Conservation (phyloP, 2,113 vertebrate species). For the Scolopax mira region DNA sequence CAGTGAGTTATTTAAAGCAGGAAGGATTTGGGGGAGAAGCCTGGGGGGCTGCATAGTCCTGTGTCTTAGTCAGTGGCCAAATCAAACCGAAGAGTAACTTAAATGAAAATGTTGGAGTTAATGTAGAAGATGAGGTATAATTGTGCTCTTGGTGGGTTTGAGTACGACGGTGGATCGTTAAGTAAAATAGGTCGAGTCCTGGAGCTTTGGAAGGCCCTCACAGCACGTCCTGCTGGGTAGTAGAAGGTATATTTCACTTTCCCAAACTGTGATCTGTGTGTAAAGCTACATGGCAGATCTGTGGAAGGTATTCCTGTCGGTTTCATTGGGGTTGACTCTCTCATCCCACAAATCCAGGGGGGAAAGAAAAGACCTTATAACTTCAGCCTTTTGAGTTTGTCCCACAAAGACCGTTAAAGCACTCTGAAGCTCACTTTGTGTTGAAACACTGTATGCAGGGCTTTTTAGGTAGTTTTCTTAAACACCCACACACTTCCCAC, state of each 20-base stretch:
- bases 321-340: fast-evolving
- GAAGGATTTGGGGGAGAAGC: constrained; percentile 35
- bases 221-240: background rate
- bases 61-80: background rate
- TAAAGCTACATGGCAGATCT: background rate
- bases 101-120: background rate
- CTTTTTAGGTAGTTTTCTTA: background rate
- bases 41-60: background rate
- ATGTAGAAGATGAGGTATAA: background rate
- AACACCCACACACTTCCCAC: background rate
- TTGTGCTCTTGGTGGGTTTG: background rate
- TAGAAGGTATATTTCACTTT: background rate
- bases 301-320: background rate
- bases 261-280: background rate
- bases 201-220: background rate
- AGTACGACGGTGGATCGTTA: background rate
- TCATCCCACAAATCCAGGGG: fast-evolving
- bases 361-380: background rate
- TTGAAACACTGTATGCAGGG: background rate
- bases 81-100: background rate
- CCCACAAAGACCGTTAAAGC: background rate
- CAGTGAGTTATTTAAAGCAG: constrained; percentile 60
- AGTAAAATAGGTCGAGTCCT: background rate
- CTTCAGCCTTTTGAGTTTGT: background rate
- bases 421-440: background rate